phyloP scores from a whole-genome alignment of 2,797 vertebrate species.

The Okamejei kenojei region DNA sequence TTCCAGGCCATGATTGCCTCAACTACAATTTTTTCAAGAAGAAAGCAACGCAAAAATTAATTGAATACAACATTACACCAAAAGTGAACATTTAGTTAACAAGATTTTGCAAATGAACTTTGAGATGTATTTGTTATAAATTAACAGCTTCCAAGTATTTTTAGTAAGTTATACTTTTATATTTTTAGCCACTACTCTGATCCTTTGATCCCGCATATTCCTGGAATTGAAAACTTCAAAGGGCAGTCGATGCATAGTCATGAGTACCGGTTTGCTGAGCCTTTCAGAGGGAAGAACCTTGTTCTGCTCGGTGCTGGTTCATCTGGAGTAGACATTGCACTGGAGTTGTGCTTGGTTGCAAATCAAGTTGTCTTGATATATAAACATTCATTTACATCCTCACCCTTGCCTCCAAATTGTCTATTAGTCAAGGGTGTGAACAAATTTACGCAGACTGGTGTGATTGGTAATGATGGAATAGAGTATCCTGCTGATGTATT shows the following conservation, averaged over 20 bases:
- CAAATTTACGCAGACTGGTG: conserved; percentile 49
- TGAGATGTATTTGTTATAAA: neutral
- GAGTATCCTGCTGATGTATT: conserved; percentile 51
- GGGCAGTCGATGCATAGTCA: conserved; percentile 69
- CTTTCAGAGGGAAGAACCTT: conserved; percentile 55
- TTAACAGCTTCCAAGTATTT: neutral
- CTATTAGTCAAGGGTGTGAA: conserved; percentile 47
- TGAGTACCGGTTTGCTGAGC: conserved; percentile 56
- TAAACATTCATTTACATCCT: conserved; percentile 44
- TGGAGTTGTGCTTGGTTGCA: conserved; percentile 55
- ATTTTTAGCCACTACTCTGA: conserved; percentile 62
- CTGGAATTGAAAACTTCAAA: conserved; percentile 63
- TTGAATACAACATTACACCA: neutral
- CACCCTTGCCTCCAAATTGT: conserved; percentile 52
- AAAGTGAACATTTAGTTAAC: neutral
- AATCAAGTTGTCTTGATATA: conserved; percentile 63
- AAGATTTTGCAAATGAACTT: neutral
- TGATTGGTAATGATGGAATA: conserved; percentile 56
- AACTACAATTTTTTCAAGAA: neutral
- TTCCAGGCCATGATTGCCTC: neutral
- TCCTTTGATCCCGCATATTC: conserved; percentile 60
- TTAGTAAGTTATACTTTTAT: conserved; percentile 26
- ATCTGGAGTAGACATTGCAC: conserved; percentile 68
- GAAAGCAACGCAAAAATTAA: neutral
- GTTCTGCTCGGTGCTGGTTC: conserved; percentile 63